These are phyloP conservation scores for Perccottus glenii DNA, from an alignment of 2,113 vertebrate species.

Conservation along the genomic window DNA sequence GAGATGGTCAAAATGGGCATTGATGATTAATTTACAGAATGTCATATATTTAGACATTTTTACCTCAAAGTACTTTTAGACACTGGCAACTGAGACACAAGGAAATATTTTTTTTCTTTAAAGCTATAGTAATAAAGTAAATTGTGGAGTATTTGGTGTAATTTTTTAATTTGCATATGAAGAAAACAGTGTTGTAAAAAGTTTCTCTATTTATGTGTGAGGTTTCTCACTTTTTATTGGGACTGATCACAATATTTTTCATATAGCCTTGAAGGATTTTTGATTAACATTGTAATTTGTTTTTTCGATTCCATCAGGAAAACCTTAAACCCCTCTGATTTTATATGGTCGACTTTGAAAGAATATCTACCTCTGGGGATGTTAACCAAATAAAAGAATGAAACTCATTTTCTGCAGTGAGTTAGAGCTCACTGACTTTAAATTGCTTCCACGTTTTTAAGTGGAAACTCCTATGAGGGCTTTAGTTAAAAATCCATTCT, in stretches of 20 bases:
- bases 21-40: too few species aligned
- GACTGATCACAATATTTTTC: constrained; percentile 12
- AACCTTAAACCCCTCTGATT: constrained; percentile 18
- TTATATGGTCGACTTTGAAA: constrained; percentile 24
- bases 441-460: constrained; percentile 52
- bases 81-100: not conserved
- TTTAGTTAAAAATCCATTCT: constrained; percentile 73
- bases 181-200: not conserved
- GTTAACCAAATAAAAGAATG: constrained; percentile 46
- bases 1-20: too few species aligned
- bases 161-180: not conserved
- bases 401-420: constrained; percentile 26
- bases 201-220: not conserved
- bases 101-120: not conserved
- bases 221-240: constrained; percentile 3
- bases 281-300: constrained; percentile 28
- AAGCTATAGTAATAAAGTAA: too few species aligned
- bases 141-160: too few species aligned
- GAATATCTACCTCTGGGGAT: constrained; percentile 29
- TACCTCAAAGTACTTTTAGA: not conserved
- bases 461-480: constrained; percentile 44
- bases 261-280: constrained; percentile 5
- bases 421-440: constrained; percentile 25
- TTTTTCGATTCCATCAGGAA: constrained; percentile 28
- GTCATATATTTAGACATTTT: too few species aligned